These are phyloP conservation scores for Myioborus melanocephalus DNA, from an alignment of 2,797 vertebrate species.

Conservation along the genomic window DNA sequence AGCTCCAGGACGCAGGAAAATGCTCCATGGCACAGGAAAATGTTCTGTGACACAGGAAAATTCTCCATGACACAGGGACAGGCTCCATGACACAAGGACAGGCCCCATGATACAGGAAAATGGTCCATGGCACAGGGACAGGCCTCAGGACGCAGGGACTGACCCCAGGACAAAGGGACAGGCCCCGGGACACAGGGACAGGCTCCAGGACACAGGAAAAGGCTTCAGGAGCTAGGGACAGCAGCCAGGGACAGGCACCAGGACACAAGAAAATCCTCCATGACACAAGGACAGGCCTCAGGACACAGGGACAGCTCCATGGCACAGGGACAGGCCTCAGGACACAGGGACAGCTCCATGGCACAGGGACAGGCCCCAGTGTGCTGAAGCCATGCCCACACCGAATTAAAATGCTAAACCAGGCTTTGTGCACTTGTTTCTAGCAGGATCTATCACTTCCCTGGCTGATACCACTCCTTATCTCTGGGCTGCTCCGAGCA, in stretches of 20 bases:
- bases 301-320: background rate
- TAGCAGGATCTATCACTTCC: background rate
- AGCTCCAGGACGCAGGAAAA: no score
- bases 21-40: no score
- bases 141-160: no score
- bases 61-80: background rate
- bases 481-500: background rate
- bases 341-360: no score
- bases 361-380: background rate
- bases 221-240: accelerated
- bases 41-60: background rate
- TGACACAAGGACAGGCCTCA: no score
- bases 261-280: accelerated
- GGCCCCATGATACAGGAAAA: no score
- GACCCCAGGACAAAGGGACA: accelerated
- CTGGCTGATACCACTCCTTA: accelerated
- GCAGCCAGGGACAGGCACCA: background rate
- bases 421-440: background rate
- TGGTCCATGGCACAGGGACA: no score
- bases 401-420: background rate
- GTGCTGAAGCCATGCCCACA: background rate
- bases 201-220: accelerated
- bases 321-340: no score
- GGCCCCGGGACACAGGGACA: no score
- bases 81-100: no score